Evolutionary conservation across 2,888 invertebrate genomes (phyloP), one percentile per base, ranked within the genome.

Genomic region (Mesochorus sp.): DNA sequence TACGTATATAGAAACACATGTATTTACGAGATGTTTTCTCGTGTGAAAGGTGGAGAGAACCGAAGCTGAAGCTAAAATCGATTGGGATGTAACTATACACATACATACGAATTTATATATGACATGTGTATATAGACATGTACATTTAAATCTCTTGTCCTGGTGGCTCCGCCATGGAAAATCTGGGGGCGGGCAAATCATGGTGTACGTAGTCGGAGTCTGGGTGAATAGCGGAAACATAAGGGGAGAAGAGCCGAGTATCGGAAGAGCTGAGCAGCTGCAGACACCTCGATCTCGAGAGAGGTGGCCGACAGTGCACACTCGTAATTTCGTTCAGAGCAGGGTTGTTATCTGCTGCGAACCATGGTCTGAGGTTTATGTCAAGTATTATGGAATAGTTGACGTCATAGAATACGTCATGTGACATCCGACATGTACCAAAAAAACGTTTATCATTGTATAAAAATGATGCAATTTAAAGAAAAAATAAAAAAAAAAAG

Each of bases 291-390:
- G 47, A 34, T 44, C 28, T 42, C 10, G 10, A 24, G 28, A 12
- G 34, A 14, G 34, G 47, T n/a, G n/a, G n/a, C n/a, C n/a, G n/a
- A n/a, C n/a, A 49, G 3, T 34, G 4, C 26, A 71, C 47, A 28
- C 59, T 61, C 61, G 76, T 47, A 61, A 66, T 67, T 72, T 66
- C 53, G 44, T 12, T 34, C 24, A n/a, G 28, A 14, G 34, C n/a
- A 66, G 66, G 67, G 72, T 66, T 72, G 31, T 66, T 76, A 59
- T 66, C 47, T 59, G n/a, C n/a, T n/a, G 76, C 53, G 42, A 55
- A 47, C n/a, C 44, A 21, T n/a, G 51, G 53, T 42, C 24, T 14
- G 17, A 10, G 12, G 14, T 42, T 14, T 2, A 17, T 12, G 14
- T 42, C 2, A 6, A n/a, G n/a, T n/a, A n/a, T n/a, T n/a, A n/a